Evolutionary conservation across 1,140 invertebrate genomes (phyloP).

Genomic region (Camponotus floridanus): DNA sequence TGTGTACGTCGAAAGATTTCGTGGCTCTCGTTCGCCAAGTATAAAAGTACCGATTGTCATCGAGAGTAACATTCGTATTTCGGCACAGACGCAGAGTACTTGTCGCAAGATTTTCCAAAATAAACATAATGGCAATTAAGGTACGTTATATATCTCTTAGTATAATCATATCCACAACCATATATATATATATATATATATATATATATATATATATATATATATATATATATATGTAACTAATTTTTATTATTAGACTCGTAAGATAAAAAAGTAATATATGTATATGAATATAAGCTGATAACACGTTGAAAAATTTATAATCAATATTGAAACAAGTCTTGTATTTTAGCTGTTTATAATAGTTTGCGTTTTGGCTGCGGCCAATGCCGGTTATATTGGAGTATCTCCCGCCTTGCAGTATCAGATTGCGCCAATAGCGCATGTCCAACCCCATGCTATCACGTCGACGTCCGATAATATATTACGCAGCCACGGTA

Average conservation of each 20-base stretch:
- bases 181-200: too few relatives aligned
- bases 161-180: too few relatives aligned
- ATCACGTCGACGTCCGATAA: slow-evolving; percentile 88
- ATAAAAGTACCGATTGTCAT: slow-evolving; percentile 62
- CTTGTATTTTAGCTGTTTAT: slow-evolving; percentile 84
- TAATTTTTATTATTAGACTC: not conserved
- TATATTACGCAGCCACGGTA: slow-evolving; percentile 88
- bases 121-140: slow-evolving; percentile 41
- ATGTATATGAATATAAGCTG: too few relatives aligned
- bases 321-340: not conserved
- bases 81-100: slow-evolving; percentile 12
- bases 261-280: not conserved
- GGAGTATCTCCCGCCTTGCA: slow-evolving; percentile 64
- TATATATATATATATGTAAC: too few relatives aligned
- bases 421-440: slow-evolving; percentile 61
- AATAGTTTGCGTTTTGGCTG: slow-evolving; percentile 81
- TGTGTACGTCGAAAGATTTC: slow-evolving; percentile 38
- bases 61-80: slow-evolving; percentile 50
- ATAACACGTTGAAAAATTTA: not conserved
- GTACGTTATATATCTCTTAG: not conserved
- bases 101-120: not conserved
- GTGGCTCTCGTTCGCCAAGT: slow-evolving; percentile 46
- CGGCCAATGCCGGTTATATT: slow-evolving; percentile 80
- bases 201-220: too few relatives aligned
- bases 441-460: slow-evolving; percentile 83